Percentiles rank a stretch among this genome's conserved stretches.
phyloP scores from a whole-genome alignment of 1,140 invertebrate species.

The Holcopasites calliopsidis region DNA sequence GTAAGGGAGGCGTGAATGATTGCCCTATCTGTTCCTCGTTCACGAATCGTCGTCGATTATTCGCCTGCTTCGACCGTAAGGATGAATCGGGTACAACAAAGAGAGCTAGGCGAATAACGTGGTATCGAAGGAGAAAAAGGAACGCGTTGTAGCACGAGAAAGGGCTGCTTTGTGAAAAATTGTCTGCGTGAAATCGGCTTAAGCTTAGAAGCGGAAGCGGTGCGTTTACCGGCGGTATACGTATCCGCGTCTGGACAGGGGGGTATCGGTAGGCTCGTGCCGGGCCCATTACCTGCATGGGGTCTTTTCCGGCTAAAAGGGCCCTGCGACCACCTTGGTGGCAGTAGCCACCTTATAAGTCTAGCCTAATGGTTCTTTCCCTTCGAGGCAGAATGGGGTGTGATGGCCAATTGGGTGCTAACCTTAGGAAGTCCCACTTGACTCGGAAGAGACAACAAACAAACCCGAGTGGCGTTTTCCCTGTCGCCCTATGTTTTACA shows the following conservation, averaged over 20 bases:
- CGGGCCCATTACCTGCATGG: slow-evolving; percentile 55
- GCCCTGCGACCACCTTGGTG: slow-evolving; percentile 51
- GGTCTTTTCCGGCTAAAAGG: slow-evolving; percentile 51
- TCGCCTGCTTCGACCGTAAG: too few species aligned
- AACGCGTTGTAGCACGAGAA: neutral
- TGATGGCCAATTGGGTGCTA: slow-evolving; percentile 67
- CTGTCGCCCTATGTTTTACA: neutral
- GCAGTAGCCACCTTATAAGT: slow-evolving; percentile 59
- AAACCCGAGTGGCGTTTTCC: slow-evolving; percentile 10
- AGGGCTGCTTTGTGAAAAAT: slow-evolving; percentile 36
- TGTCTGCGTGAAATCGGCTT: slow-evolving; percentile 54
- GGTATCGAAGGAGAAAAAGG: too few species aligned
- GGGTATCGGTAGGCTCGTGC: slow-evolving; percentile 54
- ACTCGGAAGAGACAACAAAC: slow-evolving; percentile 53
- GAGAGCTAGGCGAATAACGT: too few species aligned
- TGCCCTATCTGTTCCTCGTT: neutral
- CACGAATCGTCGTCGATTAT: neutral
- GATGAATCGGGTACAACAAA: too few species aligned
- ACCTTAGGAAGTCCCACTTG: slow-evolving; percentile 65
- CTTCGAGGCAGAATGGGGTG: slow-evolving; percentile 55
- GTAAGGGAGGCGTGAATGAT: too few species aligned
- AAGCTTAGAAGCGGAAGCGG: neutral
- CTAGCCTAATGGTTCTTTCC: slow-evolving; percentile 56
- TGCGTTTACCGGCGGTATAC: neutral
- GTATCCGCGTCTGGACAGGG: neutral